phyloP scores from a whole-genome alignment of 2,797 vertebrate species.

The Hoplostethus atlanticus region DNA sequence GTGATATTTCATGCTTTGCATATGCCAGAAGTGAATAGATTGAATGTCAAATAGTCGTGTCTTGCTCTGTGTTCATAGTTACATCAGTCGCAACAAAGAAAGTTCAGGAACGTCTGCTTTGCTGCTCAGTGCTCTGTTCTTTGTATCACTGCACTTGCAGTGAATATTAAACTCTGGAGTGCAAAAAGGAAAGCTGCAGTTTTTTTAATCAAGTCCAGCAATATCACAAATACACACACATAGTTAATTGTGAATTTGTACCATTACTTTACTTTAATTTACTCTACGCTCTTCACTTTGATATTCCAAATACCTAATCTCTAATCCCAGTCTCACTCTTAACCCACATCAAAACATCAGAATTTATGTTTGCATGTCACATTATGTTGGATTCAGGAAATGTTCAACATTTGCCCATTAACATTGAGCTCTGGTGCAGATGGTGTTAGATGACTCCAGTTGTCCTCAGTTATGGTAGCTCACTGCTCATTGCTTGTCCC shows the following conservation, averaged over 20 bases:
- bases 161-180: constrained; percentile 22
- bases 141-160: not conserved
- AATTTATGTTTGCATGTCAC: not conserved
- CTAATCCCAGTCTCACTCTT: constrained; percentile 5
- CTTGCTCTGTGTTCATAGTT: constrained; percentile 1
- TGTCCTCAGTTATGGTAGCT: constrained; percentile 25
- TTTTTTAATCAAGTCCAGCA: constrained; percentile 11
- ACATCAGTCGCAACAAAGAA: constrained; percentile 22
- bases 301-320: not conserved
- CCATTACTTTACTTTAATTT: not conserved
- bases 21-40: constrained; percentile 20
- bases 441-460: constrained; percentile 22
- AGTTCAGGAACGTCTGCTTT: constrained; percentile 11
- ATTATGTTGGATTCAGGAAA: not conserved
- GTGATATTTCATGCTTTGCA: constrained; percentile 26
- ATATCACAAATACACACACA: constrained; percentile 8
- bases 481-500: constrained; percentile 11
- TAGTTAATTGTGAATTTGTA: not conserved
- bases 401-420: not conserved
- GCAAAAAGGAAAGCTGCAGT: constrained; percentile 5
- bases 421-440: not conserved
- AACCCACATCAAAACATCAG: not conserved
- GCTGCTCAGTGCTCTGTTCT: constrained; percentile 1
- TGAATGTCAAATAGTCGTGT: constrained; percentile 28
- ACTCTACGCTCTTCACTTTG: not conserved